Percentiles rank a stretch among this genome's conserved stretches.
Evolutionary conservation across 2,113 vertebrate species (phyloP).

Genomic region (Nestor notabilis): DNA sequence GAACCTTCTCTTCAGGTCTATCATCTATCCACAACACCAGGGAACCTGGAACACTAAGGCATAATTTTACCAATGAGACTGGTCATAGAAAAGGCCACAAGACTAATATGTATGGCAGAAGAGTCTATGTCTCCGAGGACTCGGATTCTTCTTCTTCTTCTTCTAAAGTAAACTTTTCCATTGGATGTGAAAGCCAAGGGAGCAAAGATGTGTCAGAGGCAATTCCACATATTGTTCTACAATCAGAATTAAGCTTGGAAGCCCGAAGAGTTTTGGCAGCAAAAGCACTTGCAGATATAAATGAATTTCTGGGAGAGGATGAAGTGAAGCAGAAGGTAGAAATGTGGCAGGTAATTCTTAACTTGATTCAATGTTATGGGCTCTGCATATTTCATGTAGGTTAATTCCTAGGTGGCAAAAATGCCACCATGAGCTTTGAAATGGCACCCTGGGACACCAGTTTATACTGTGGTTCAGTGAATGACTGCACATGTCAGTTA

Average conservation of each 20-base stretch:
- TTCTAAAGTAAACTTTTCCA: constrained; percentile 51
- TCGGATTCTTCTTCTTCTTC: constrained; percentile 24
- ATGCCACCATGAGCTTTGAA: background rate
- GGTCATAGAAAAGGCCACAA: background rate
- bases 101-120: constrained; percentile 14
- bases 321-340: constrained; percentile 82
- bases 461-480: background rate
- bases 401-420: background rate
- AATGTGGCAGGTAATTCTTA: constrained; percentile 89
- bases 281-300: constrained; percentile 85
- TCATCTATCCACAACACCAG: constrained; percentile 27
- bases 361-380: background rate
- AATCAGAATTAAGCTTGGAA: constrained; percentile 80
- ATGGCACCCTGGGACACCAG: background rate
- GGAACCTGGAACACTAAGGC: background rate
- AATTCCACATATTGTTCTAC: constrained; percentile 72
- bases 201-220: constrained; percentile 53
- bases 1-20: constrained; percentile 81
- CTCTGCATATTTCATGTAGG: background rate
- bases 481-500: background rate
- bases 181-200: constrained; percentile 26
- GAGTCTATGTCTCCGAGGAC: background rate
- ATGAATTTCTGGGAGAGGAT: constrained; percentile 76
- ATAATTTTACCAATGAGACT: background rate
- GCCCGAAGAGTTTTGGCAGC: constrained; percentile 83